Evolutionary conservation across 1,140 invertebrate genomes (phyloP).

Genomic region (Chrysoperla carnea): DNA sequence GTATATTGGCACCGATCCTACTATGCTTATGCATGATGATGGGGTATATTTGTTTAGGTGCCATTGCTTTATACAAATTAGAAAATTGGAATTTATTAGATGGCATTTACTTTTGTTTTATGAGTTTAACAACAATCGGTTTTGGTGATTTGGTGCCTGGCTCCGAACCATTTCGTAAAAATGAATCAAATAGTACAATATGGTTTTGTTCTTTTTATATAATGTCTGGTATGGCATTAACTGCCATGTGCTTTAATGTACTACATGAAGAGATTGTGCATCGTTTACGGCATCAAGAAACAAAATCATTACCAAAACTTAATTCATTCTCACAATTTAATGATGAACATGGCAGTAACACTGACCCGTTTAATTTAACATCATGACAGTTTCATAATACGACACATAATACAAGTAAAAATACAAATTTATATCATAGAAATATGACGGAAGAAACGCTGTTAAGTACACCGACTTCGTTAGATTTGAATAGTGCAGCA

Average conservation of each 20-base stretch:
- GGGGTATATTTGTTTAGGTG: conserved; percentile 72
- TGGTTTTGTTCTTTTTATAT: conserved; percentile 93
- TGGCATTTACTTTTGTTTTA: conserved; percentile 89
- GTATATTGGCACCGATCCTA: conserved; percentile 55
- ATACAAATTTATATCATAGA: conserved; percentile 34
- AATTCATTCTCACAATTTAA: conserved; percentile 24
- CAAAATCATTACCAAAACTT: conserved; percentile 17
- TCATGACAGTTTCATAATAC: conserved; percentile 44
- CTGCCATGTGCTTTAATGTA: conserved; percentile 97
- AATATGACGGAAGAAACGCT: conserved; percentile 46
- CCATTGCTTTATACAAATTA: conserved; percentile 67
- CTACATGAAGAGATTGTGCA: conserved; percentile 86
- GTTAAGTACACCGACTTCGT: conserved; percentile 33
- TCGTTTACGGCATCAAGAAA: conserved; percentile 40
- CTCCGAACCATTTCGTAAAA: conserved; percentile 30
- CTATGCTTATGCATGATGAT: conserved; percentile 64
- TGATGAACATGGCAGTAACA: conserved; percentile 30
- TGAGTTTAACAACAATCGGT: conserved; percentile 82
- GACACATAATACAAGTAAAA: conserved; percentile 22
- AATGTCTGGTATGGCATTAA: conserved; percentile 84
- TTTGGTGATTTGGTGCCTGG: conserved; percentile 81
- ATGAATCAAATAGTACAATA: conserved; percentile 46
- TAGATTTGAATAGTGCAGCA: conserved; percentile 14
- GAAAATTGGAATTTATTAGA: conserved; percentile 79
- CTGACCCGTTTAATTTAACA: conserved; percentile 33